Evolutionary conservation across 2,888 invertebrate species (phyloP).

Genomic region (Chrysina gloriosa): DNA sequence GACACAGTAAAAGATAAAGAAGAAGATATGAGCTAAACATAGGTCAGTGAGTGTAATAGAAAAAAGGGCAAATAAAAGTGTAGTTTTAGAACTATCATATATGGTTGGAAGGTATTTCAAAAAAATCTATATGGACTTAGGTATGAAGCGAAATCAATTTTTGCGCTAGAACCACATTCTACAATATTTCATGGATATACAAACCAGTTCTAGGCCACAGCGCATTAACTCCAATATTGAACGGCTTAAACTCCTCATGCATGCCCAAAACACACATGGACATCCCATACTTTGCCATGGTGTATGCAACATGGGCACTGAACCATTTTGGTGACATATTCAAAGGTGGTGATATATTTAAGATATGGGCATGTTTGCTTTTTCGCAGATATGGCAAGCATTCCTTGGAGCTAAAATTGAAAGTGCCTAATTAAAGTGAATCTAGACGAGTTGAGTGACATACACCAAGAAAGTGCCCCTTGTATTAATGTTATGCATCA

Average conservation of each 20-base stretch:
- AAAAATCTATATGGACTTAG: too few species aligned
- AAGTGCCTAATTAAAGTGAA: conserved; percentile 14
- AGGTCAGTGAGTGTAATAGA: too few species aligned
- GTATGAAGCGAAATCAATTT: too few species aligned
- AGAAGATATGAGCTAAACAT: too few species aligned
- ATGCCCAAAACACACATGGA: conserved; percentile 99
- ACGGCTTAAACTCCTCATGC: conserved; percentile 89
- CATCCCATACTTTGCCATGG: conserved; percentile 99
- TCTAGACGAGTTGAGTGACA: conserved; percentile 61
- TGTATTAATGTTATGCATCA: conserved; percentile 95
- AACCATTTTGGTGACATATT: conserved; percentile 93
- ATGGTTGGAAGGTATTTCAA: too few species aligned
- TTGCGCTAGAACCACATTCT: too few species aligned
- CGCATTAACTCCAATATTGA: conserved; percentile 92
- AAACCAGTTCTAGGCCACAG: conserved; percentile 96
- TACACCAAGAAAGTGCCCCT: conserved; percentile 95
- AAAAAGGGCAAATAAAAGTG: too few species aligned
- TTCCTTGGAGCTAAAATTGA: conserved; percentile 79
- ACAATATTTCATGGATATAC: too few species aligned
- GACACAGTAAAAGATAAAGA: too few species aligned
- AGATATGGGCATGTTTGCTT: conserved; percentile 90
- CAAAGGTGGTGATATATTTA: conserved; percentile 96
- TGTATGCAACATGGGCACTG: conserved; percentile 91
- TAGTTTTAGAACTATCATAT: too few species aligned
- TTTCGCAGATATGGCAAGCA: conserved; percentile 90